Evolutionary conservation across 2,888 invertebrate species (phyloP).

Genomic region (Leucozona laternaria): DNA sequence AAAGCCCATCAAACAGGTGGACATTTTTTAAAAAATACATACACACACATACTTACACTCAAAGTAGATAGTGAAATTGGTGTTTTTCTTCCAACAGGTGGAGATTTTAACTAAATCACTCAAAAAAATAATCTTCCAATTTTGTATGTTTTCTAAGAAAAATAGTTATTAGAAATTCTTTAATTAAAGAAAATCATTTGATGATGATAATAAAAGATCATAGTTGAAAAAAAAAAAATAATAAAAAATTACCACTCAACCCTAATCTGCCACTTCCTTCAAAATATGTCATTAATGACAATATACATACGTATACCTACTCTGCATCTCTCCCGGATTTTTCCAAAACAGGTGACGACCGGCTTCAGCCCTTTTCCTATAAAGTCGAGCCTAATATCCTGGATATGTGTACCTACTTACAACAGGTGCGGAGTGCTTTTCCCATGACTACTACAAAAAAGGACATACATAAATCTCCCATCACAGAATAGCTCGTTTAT

Average conservation of each 20-base stretch:
- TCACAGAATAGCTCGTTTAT: conserved; percentile 10
- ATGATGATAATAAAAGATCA: neutral
- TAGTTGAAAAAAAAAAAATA: neutral
- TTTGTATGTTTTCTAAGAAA: neutral
- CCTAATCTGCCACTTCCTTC: neutral
- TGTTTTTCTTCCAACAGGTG: neutral
- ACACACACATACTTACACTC: neutral
- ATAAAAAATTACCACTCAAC: conserved; percentile 6
- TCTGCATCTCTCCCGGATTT: conserved; percentile 57
- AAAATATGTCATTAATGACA: neutral
- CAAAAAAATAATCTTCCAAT: neutral
- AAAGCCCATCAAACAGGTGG: neutral
- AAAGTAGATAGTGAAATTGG: neutral
- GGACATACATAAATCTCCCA: conserved; percentile 41
- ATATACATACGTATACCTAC: neutral
- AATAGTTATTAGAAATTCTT: neutral
- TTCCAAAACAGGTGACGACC: conserved; percentile 17
- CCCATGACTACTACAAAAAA: neutral
- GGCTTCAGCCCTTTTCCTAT: neutral
- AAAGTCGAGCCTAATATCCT: conserved; percentile 15
- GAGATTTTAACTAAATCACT: neutral
- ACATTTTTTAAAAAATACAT: neutral
- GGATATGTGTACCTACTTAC: conserved; percentile 33
- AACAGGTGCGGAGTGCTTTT: conserved; percentile 56
- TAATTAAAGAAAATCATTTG: neutral